Base-by-base conservation (phyloP, 2,113 vertebrate species). In the Maccullochella peelii region DNA sequence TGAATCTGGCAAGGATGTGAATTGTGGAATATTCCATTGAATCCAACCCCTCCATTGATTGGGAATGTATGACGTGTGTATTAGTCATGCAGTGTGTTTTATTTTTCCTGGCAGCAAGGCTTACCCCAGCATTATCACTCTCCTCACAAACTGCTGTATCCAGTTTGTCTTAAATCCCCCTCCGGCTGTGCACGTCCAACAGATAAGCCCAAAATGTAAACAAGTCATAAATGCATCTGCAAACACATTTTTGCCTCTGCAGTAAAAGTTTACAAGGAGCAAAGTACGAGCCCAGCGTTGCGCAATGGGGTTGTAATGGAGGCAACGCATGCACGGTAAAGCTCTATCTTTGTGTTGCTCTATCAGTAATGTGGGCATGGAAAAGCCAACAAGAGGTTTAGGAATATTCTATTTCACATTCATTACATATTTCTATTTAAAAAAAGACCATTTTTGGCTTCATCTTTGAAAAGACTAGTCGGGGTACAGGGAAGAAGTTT, bases 1-100 rank as follows among this genome's bases (percentile, higher is more conserved):
- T 88, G 88, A 94, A 93, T 84, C 90, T 90, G 91, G 92, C 87
- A 73, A 40, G 58, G 72, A 77, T 27, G 18, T 50, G 69, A 90
- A 89, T 86, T 91, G 86, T 92, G 93, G 92, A 94, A 94, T 91
- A 92, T 94, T 94, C 93, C 92, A 90, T 86, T 89, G 81, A 91
- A 82, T 89, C 87, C 81, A 83, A 90, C 84, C 72, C 79, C 80
- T 92, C 83, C 89, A 88, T 91, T 92, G 93, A 94, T 94, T 92
- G 88, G 92, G 90, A 93, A 89, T 90, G 91, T 91, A 91, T 94
- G 94, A 93, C 91, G 91, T 88, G 79, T 80, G 86, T 88, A 88
- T 94, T 93, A 91, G 91, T 93, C 90, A 93, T 92, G 87, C 92
- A 82, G 85, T 74, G 85, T 65, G 85, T 93, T 94, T 93, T 93